Base-by-base conservation (phyloP, 2,113 vertebrate species). In the Cebidichthys violaceus region DNA sequence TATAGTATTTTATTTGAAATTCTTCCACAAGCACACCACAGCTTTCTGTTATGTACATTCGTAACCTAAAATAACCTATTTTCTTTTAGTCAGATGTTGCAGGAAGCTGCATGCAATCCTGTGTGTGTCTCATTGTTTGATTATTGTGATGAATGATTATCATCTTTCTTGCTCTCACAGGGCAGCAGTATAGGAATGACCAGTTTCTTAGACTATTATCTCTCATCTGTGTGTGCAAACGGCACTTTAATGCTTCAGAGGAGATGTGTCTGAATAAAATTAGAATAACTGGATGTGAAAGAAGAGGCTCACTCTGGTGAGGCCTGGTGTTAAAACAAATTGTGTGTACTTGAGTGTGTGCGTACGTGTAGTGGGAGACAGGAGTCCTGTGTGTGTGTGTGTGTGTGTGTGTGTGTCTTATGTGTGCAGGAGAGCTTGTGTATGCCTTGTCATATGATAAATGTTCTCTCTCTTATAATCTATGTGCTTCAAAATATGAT, bases 401-500 rank as follows among this genome's bases (percentile, higher is more conserved):
- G 70, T 60, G 70, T 75, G 87, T 71, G 70, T 67, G 76, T 59
- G 77, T 39, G 65, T 81, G 82, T 88, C 76, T 81, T 67, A 29
- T 68, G 83, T 80, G 89, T 86, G 91, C 89, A 81, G 81, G 88
- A 82, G 93, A 89, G 92, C 90, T 81, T 87, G 92, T 92, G 92
- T 93, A 88, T 85, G 84, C 88, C 91, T 88, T 94, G 93, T 95
- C 93, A 91, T 89, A 95, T 96, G 95, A 96, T 96, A 93, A 96
- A 96, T 96, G 95, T 94, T 94, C 95, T 95, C 93, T 93, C 93
- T 93, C 93, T 94, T 93, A 95, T 96, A 96, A 96, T 96, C 95
- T 96, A 96, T 96, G 95, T 96, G 95, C 94, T 96, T 96, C 94
- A 95, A 95, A 96, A 96, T 96, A 96, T 96, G 95, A 96, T 96